A percentile compares a stretch with the other conserved stretches of the same genome.
Evolutionary conservation across 2,888 invertebrate genomes (phyloP).

Genomic region (Cantharis rufa): DNA sequence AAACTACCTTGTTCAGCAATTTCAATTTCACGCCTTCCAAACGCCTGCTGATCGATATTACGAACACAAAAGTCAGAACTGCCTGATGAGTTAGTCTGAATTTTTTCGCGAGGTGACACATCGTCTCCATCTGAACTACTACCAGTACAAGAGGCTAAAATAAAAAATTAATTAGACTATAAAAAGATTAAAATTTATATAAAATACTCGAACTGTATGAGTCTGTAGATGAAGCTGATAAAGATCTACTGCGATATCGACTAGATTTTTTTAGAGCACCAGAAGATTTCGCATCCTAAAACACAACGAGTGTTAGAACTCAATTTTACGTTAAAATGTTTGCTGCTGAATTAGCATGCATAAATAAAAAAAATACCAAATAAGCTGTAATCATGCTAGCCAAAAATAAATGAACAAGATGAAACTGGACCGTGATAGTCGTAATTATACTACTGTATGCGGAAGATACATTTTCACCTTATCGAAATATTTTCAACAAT

Average conservation of each 20-base stretch:
- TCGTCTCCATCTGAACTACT: slow-evolving; percentile 94
- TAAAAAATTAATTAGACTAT: background rate
- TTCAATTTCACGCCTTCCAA: slow-evolving; percentile 95
- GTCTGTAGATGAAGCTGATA: slow-evolving; percentile 93
- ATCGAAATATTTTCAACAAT: background rate
- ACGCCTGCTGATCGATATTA: slow-evolving; percentile 90
- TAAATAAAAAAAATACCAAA: slow-evolving; percentile 1
- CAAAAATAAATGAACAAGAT: background rate
- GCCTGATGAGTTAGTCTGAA: slow-evolving; percentile 83
- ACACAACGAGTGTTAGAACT: slow-evolving; percentile 32
- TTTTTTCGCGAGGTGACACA: slow-evolving; percentile 90
- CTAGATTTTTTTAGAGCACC: slow-evolving; percentile 86
- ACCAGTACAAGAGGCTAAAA: slow-evolving; percentile 66
- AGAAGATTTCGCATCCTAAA: slow-evolving; percentile 64
- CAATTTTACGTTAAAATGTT: background rate
- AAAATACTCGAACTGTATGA: slow-evolving; percentile 86
- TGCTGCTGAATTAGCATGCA: slow-evolving; percentile 17
- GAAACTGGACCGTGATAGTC: background rate
- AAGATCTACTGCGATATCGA: slow-evolving; percentile 84
- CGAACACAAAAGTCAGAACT: slow-evolving; percentile 92
- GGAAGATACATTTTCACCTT: background rate
- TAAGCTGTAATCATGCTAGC: background rate
- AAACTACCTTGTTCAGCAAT: slow-evolving; percentile 87
- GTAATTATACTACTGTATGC: background rate
- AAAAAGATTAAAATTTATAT: background rate